A percentile compares a stretch with the other conserved stretches of the same genome.
These are phyloP conservation scores for Ptychoptera albimana DNA, from an alignment of 2,888 invertebrate species.

Conservation along the genomic window DNA sequence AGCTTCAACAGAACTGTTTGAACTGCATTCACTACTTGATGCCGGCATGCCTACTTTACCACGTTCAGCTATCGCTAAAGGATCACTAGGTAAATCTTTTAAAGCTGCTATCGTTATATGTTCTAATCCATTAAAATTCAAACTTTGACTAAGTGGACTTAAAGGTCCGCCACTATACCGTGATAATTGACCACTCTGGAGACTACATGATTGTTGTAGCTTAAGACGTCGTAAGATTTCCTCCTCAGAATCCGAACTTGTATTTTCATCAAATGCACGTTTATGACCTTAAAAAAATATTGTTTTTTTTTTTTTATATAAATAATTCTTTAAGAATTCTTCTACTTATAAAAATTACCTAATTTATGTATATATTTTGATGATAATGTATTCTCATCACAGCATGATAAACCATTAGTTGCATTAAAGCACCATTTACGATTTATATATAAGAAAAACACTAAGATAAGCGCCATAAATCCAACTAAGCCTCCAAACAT, in stretches of 20 bases:
- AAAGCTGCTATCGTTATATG: constrained; percentile 25
- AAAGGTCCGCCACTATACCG: constrained; percentile 21
- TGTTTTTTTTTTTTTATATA: background rate
- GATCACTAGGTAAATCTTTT: constrained; percentile 22
- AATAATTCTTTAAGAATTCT: background rate
- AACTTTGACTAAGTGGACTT: constrained; percentile 23
- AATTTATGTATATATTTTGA: constrained; percentile 29
- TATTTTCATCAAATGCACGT: constrained; percentile 26
- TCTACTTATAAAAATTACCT: constrained; percentile 19
- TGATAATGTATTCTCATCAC: constrained; percentile 35
- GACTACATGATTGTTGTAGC: constrained; percentile 32
- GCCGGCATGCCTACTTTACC: constrained; percentile 30
- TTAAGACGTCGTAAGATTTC: constrained; percentile 42
- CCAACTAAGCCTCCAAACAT: constrained; percentile 77
- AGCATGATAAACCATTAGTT: constrained; percentile 43
- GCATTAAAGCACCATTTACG: constrained; percentile 54
- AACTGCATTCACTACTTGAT: constrained; percentile 30
- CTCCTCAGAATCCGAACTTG: constrained; percentile 61
- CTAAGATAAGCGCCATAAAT: constrained; percentile 64
- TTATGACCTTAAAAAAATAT: constrained; percentile 20
- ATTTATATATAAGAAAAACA: constrained; percentile 75
- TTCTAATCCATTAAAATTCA: constrained; percentile 21
- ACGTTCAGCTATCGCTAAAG: constrained; percentile 28
- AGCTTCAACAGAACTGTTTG: constrained; percentile 29
- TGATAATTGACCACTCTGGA: constrained; percentile 23